Conservation (phyloP, 1,140 invertebrate genomes). For the Drosophila sproati region DNA sequence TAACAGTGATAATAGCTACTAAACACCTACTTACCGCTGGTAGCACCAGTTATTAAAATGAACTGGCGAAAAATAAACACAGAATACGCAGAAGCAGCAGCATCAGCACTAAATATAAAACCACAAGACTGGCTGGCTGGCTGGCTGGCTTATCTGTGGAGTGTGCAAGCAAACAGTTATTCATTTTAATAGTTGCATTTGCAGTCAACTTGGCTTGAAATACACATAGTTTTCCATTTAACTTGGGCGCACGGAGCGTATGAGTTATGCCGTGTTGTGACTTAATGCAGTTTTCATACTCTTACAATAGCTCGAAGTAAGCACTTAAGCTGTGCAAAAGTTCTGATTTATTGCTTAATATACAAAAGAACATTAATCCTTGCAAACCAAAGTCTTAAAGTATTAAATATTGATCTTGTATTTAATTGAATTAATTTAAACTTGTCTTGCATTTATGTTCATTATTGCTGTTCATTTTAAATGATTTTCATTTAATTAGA, state of each 20-base stretch:
- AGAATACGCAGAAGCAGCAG: conserved; percentile 9
- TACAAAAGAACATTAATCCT: too few species aligned
- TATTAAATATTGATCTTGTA: too few species aligned
- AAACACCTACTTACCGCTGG: conserved; percentile 72
- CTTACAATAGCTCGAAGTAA: neutral
- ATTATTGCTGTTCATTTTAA: neutral
- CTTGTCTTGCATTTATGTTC: neutral
- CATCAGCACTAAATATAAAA: conserved; percentile 33
- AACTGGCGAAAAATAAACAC: conserved; percentile 16
- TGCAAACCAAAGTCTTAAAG: too few species aligned
- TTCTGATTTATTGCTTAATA: too few species aligned
- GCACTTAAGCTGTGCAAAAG: neutral
- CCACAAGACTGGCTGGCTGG: conserved; percentile 18
- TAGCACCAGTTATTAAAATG: conserved; percentile 62
- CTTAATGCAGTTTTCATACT: conserved; percentile 18
- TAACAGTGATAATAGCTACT: conserved; percentile 71
- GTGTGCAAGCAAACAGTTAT: neutral
- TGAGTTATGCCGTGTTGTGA: conserved; percentile 47
- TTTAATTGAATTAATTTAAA: neutral
- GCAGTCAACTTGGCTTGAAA: conserved; percentile 41
- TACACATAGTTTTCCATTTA: conserved; percentile 22
- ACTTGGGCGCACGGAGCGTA: conserved; percentile 38
- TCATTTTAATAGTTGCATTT: conserved; percentile 41
- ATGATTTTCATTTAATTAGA: neutral
- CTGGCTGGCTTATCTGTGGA: conserved; percentile 25